A percentile compares a stretch with the other conserved stretches of the same genome.
phyloP scores from a whole-genome alignment of 2,113 vertebrate species.

The Sebastes schlegelii region DNA sequence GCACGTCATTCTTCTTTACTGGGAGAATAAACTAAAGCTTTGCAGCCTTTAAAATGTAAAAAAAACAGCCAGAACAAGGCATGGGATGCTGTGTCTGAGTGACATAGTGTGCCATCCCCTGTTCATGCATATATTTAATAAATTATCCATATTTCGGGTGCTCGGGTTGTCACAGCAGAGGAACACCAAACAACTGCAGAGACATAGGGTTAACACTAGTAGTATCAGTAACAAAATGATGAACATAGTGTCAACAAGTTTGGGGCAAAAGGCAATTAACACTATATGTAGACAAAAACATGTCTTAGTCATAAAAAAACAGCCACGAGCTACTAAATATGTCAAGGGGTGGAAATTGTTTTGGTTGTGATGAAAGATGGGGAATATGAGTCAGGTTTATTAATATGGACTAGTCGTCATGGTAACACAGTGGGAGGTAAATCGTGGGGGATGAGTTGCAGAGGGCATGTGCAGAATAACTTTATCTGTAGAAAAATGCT shows the following conservation, averaged over 20 bases:
- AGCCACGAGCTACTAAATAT: slow-evolving; percentile 19
- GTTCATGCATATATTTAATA: slow-evolving; percentile 29
- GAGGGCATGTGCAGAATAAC: slow-evolving; percentile 27
- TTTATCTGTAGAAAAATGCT: slow-evolving; percentile 19
- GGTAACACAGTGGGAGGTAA: slow-evolving; percentile 43
- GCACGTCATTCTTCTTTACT: background rate
- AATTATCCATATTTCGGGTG: slow-evolving; percentile 18
- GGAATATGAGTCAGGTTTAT: slow-evolving; percentile 39
- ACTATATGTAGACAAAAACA: background rate
- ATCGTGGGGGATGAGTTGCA: slow-evolving; percentile 21
- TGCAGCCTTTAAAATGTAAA: background rate
- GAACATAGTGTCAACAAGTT: background rate
- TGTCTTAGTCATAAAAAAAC: slow-evolving; percentile 4
- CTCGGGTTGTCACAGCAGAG: background rate
- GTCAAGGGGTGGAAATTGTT: slow-evolving; percentile 10
- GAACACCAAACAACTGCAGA: background rate
- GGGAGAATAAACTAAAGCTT: background rate
- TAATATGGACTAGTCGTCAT: slow-evolving; percentile 45
- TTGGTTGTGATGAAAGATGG: slow-evolving; percentile 27
- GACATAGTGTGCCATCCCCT: background rate
- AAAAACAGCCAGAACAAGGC: background rate
- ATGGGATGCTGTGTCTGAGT: background rate
- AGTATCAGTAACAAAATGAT: slow-evolving; percentile 5
- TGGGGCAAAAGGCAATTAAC: slow-evolving; percentile 1
- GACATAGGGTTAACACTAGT: background rate